phyloP scores from a whole-genome alignment of 2,797 vertebrate genomes.

The Sarcophilus harrisii region DNA sequence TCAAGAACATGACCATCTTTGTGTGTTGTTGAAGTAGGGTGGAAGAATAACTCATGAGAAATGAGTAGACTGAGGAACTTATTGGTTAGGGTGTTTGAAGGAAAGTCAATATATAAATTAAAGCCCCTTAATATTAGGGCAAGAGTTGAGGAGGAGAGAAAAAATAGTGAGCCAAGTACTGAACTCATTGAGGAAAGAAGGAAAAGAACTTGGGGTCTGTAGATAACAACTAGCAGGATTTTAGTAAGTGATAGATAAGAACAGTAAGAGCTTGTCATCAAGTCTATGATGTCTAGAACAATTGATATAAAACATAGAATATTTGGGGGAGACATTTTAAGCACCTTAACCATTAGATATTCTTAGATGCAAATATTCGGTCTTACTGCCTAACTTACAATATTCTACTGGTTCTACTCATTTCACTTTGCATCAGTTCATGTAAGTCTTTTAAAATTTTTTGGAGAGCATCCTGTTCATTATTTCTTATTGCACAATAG shows the following conservation, averaged over 20 bases:
- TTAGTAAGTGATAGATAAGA: not conserved
- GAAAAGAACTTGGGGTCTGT: not conserved
- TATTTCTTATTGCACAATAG: too few relatives aligned
- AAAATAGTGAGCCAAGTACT: not conserved
- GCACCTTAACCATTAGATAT: not conserved
- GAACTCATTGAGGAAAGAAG: not conserved
- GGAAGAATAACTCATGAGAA: not conserved
- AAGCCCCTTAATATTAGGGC: not conserved
- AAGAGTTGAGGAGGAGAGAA: not conserved
- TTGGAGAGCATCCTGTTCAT: too few relatives aligned
- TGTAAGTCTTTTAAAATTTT: too few relatives aligned
- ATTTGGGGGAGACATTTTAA: not conserved
- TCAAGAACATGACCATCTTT: not conserved
- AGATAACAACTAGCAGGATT: not conserved
- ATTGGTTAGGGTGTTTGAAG: not conserved
- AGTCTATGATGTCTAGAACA: not conserved
- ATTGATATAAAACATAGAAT: not conserved
- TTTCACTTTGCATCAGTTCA: too few relatives aligned
- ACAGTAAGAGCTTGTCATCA: not conserved
- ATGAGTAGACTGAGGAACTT: not conserved
- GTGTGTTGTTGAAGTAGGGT: not conserved
- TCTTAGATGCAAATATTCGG: not conserved
- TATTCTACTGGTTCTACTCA: too few relatives aligned
- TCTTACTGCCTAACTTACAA: too few relatives aligned
- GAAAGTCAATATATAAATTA: not conserved